Evolutionary conservation across 2,888 invertebrate genomes (phyloP).

Genomic region (Hypercompe scribonia): DNA sequence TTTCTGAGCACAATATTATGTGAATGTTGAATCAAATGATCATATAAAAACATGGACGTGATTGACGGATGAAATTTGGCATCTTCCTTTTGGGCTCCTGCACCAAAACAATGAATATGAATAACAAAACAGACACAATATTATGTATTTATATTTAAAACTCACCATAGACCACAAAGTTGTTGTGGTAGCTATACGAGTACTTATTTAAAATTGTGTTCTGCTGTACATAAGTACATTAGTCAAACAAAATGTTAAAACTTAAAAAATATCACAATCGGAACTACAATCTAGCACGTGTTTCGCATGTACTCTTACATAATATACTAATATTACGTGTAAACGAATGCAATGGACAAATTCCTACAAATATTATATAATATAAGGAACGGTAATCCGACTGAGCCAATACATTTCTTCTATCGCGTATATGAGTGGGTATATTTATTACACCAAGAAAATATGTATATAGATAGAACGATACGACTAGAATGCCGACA

Average conservation of each 20-base stretch:
- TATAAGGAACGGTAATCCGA: conserved; percentile 66
- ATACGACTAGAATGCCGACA: conserved; percentile 73
- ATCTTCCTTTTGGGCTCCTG: conserved; percentile 80
- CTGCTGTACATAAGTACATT: conserved; percentile 7
- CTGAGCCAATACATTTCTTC: conserved; percentile 66
- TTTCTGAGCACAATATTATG: conserved; percentile 79
- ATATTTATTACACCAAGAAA: conserved; percentile 43
- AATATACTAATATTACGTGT: conserved; percentile 54
- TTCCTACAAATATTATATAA: conserved; percentile 55
- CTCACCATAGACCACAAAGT: neutral
- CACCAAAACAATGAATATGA: conserved; percentile 70
- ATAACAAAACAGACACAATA: conserved; percentile 21
- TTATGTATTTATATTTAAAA: conserved; percentile 15
- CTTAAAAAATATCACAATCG: conserved; percentile 76
- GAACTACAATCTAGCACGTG: conserved; percentile 69
- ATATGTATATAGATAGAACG: conserved; percentile 51
- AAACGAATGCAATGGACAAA: conserved; percentile 62
- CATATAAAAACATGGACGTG: conserved; percentile 67
- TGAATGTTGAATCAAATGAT: conserved; percentile 58
- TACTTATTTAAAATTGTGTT: conserved; percentile 8
- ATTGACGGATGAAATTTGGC: conserved; percentile 77
- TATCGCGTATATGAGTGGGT: conserved; percentile 51
- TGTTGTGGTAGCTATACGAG: neutral
- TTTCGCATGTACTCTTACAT: conserved; percentile 61
- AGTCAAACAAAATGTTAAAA: conserved; percentile 31